phyloP scores from a whole-genome alignment of 1,140 invertebrate species.

The Aphaenogaster rudis region DNA sequence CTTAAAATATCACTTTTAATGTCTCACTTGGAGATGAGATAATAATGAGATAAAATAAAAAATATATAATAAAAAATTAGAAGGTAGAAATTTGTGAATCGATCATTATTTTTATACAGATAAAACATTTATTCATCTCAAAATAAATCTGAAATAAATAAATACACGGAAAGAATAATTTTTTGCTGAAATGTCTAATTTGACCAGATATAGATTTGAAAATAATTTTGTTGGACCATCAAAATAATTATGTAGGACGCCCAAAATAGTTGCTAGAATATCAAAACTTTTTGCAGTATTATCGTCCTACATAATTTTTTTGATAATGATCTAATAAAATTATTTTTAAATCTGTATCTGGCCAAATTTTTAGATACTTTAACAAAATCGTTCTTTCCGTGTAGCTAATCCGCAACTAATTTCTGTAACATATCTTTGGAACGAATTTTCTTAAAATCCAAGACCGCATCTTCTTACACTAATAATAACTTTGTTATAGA shows the following conservation, averaged over 20 bases:
- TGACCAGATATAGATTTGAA: too few relatives aligned
- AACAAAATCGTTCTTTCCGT: too few relatives aligned
- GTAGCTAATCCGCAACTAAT: neutral
- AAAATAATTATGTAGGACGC: too few relatives aligned
- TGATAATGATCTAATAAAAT: too few relatives aligned
- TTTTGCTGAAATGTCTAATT: too few relatives aligned
- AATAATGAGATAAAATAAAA: slow-evolving; percentile 17
- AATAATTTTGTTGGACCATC: too few relatives aligned
- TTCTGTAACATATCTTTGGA: neutral
- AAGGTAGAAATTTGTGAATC: neutral
- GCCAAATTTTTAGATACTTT: too few relatives aligned
- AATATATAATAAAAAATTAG: neutral
- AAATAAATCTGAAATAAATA: neutral
- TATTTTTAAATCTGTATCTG: too few relatives aligned
- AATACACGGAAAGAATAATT: too few relatives aligned
- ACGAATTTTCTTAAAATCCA: neutral
- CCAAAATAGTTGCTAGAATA: too few relatives aligned
- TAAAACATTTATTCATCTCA: neutral
- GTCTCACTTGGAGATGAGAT: neutral
- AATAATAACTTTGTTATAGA: slow-evolving; percentile 7
- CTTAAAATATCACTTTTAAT: neutral
- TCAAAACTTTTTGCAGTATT: too few relatives aligned
- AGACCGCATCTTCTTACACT: neutral
- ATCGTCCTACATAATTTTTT: too few relatives aligned
- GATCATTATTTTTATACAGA: neutral